These are phyloP conservation scores for Acanthochromis polyacanthus DNA, from an alignment of 2,113 vertebrate genomes.

Conservation along the genomic window DNA sequence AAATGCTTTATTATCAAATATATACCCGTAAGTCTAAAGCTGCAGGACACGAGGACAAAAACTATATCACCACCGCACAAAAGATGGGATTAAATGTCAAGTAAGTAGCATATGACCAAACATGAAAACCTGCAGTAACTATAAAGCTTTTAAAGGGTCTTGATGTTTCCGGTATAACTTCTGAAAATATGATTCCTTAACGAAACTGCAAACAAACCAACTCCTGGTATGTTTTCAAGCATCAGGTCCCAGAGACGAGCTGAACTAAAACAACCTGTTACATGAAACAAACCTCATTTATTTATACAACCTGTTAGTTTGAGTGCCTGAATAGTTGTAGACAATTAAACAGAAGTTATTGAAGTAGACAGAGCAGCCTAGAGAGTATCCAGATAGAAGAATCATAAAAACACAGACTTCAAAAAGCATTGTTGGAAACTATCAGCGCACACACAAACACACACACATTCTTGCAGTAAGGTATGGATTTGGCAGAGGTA, in stretches of 20 bases:
- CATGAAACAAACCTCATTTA: conserved; percentile 27
- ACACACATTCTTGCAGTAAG: conserved; percentile 38
- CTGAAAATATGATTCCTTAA: not conserved
- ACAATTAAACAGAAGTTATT: conserved; percentile 19
- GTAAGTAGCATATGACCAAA: no score
- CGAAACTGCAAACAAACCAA: conserved; percentile 14
- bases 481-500: conserved; percentile 68
- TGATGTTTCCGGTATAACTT: not conserved
- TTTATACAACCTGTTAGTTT: conserved; percentile 43
- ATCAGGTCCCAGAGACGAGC: not conserved
- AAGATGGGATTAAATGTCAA: no score
- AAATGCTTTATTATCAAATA: no score
- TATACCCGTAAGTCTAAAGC: no score
- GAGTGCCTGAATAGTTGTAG: not conserved
- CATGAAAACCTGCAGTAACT: not conserved
- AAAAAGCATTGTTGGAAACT: conserved; percentile 62
- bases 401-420: conserved; percentile 52
- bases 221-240: conserved; percentile 13
- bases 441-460: conserved; percentile 63
- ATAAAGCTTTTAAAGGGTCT: conserved; percentile 1
- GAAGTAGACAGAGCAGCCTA: conserved; percentile 31
- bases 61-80: no score
- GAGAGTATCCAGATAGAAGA: conserved; percentile 28
- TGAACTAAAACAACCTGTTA: conserved; percentile 47
- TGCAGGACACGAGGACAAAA: no score